Percentiles rank a stretch among this genome's conserved stretches.
Conservation (phyloP, 2,888 invertebrate species). For the Lordiphosa fenestrarum region DNA sequence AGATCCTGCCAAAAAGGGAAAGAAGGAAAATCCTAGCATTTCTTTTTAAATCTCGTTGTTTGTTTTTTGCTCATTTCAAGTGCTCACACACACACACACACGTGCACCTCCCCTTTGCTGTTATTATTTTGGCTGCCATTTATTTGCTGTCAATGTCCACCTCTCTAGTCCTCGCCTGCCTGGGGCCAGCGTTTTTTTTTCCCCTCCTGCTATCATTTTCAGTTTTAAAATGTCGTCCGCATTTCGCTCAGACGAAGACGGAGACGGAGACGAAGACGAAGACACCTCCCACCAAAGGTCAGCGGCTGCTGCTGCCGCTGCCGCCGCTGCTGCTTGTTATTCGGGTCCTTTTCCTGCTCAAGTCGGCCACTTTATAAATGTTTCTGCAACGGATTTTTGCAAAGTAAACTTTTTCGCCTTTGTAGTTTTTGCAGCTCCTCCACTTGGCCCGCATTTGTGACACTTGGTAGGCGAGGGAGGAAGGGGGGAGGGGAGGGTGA, state of each 20-base stretch:
- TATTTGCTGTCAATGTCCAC: slow-evolving; percentile 75
- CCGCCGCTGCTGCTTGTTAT: slow-evolving; percentile 30
- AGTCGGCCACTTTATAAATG: slow-evolving; percentile 72
- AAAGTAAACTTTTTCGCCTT: slow-evolving; percentile 71
- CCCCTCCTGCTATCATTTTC: slow-evolving; percentile 65
- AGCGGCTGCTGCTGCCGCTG: slow-evolving; percentile 29
- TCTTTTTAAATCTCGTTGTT: slow-evolving; percentile 5
- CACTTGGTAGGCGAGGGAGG: slow-evolving; percentile 38
- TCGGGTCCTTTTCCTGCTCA: slow-evolving; percentile 42
- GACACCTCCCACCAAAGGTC: slow-evolving; percentile 56
- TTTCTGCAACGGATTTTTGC: slow-evolving; percentile 73
- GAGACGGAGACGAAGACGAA: slow-evolving; percentile 13
- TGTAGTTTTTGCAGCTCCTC: slow-evolving; percentile 51
- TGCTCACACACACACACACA: slow-evolving; percentile 14
- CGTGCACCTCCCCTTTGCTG: slow-evolving; percentile 69
- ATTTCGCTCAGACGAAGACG: slow-evolving; percentile 33
- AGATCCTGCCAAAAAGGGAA: slow-evolving; percentile 17
- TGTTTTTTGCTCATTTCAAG: slow-evolving; percentile 30
- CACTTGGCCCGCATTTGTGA: slow-evolving; percentile 70
- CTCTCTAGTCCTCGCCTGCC: slow-evolving; percentile 30
- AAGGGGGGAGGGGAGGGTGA: background rate
- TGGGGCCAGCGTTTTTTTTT: slow-evolving; percentile 22
- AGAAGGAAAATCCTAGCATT: background rate
- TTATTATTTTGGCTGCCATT: slow-evolving; percentile 77
- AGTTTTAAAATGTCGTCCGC: slow-evolving; percentile 70